phyloP scores from a whole-genome alignment of 1,140 invertebrate species.

The Eriocheir sinensis region DNA sequence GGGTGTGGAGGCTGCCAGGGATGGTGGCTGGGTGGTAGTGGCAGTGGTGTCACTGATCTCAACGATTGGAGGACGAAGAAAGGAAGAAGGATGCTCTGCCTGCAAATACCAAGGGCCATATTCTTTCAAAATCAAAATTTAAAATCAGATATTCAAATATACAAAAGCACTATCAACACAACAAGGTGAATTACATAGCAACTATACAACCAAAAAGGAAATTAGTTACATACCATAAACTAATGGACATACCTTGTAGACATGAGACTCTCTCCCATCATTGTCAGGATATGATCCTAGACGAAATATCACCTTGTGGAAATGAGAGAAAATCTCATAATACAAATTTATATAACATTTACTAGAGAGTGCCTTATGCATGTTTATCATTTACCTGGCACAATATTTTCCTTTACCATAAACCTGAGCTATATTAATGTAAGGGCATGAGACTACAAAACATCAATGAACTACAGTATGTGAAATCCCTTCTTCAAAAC shows the following conservation, averaged over 20 bases:
- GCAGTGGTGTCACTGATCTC: conserved; percentile 79
- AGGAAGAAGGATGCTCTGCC: conserved; percentile 73
- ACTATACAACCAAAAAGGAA: not conserved
- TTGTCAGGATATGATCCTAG: conserved; percentile 80
- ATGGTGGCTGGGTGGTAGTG: conserved; percentile 49
- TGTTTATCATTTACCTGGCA: too few species aligned
- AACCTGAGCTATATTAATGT: too few species aligned
- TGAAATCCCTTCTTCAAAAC: too few species aligned
- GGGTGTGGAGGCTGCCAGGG: conserved; percentile 61
- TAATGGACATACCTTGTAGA: conserved; percentile 85
- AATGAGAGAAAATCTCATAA: conserved; percentile 28
- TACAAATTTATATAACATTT: not conserved
- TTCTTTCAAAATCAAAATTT: not conserved
- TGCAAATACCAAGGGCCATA: not conserved
- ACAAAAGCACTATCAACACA: not conserved
- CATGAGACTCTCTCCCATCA: conserved; percentile 84
- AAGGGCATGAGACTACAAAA: too few species aligned
- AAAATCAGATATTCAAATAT: not conserved
- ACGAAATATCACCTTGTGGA: conserved; percentile 76
- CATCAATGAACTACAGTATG: too few species aligned
- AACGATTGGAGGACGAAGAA: conserved; percentile 75
- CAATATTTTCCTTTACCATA: too few species aligned
- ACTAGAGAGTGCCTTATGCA: too few species aligned
- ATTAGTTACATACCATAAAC: not conserved
- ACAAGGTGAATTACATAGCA: not conserved